Evolutionary conservation across 2,888 invertebrate genomes (phyloP).

Genomic region (Tinea pellionella): DNA sequence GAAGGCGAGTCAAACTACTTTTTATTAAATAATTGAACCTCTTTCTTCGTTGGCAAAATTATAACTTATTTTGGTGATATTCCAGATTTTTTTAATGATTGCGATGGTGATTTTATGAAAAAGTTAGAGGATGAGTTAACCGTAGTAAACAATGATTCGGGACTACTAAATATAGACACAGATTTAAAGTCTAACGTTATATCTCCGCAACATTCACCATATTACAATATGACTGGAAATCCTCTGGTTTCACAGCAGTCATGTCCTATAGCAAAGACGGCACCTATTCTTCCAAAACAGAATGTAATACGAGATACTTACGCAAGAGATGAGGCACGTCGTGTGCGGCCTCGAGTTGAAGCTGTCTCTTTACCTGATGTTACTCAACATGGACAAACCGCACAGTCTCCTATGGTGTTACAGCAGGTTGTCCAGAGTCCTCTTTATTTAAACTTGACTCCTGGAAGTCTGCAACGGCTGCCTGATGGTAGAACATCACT

Average conservation of each 20-base stretch:
- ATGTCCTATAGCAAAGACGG: neutral
- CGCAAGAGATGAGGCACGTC: slow-evolving; percentile 40
- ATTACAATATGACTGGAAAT: slow-evolving; percentile 40
- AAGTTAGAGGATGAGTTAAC: slow-evolving; percentile 56
- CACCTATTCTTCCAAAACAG: slow-evolving; percentile 27
- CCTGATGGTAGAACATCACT: slow-evolving; percentile 37
- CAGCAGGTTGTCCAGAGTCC: slow-evolving; percentile 57
- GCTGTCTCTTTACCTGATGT: slow-evolving; percentile 37
- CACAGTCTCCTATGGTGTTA: slow-evolving; percentile 44
- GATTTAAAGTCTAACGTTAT: slow-evolving; percentile 33
- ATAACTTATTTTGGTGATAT: neutral
- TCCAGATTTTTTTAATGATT: slow-evolving; percentile 74
- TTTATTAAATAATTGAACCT: neutral
- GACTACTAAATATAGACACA: slow-evolving; percentile 40
- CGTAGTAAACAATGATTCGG: slow-evolving; percentile 41
- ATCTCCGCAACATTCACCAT: slow-evolving; percentile 41
- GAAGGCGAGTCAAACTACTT: slow-evolving; percentile 65
- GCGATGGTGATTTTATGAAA: slow-evolving; percentile 74
- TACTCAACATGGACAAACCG: slow-evolving; percentile 35
- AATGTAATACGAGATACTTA: slow-evolving; percentile 42
- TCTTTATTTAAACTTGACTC: slow-evolving; percentile 49
- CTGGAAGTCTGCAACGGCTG: slow-evolving; percentile 41
- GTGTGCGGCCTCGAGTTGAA: slow-evolving; percentile 33
- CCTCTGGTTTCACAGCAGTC: slow-evolving; percentile 44
- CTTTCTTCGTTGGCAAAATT: slow-evolving; percentile 1